Evolutionary conservation across 2,888 invertebrate species (phyloP).

Genomic region (Thelaira solivaga): DNA sequence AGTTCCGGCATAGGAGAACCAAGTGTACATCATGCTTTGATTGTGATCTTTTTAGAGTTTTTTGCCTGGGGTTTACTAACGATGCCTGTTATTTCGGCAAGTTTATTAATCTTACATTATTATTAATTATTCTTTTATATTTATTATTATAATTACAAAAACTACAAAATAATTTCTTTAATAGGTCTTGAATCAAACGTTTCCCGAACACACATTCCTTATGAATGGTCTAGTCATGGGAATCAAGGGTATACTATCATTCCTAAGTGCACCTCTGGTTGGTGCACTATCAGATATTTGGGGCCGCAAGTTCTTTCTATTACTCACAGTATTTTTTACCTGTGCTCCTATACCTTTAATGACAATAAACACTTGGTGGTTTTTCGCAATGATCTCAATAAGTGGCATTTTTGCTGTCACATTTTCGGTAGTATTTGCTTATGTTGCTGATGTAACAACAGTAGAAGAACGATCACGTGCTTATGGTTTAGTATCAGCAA

Average conservation of each 20-base stretch:
- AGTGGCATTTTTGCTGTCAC: constrained; percentile 99
- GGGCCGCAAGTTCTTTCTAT: constrained; percentile 98
- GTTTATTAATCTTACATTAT: constrained; percentile 30
- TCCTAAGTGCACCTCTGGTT: constrained; percentile 96
- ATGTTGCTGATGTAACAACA: constrained; percentile 99
- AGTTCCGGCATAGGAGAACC: constrained; percentile 94
- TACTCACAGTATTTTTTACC: constrained; percentile 98
- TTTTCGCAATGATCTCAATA: constrained; percentile 99
- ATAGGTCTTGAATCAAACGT: constrained; percentile 94
- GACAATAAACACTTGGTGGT: constrained; percentile 99
- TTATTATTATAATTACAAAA: no score
- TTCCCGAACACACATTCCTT: constrained; percentile 97
- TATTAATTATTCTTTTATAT: neutral
- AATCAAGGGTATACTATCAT: constrained; percentile 97
- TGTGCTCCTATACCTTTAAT: constrained; percentile 99
- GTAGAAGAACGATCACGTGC: constrained; percentile 96
- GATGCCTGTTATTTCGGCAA: constrained; percentile 91
- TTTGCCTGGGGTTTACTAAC: constrained; percentile 99
- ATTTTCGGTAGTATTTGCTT: constrained; percentile 99
- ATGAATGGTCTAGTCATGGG: constrained; percentile 99
- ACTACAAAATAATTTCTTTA: no score
- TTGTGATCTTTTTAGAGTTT: constrained; percentile 99
- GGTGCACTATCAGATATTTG: constrained; percentile 98
- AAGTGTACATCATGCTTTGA: constrained; percentile 97
- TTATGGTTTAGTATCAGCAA: constrained; percentile 98